Percentiles rank a stretch among this genome's conserved stretches.
phyloP scores from a whole-genome alignment of 30 jellyfish, hydroid and myxozoan species.

The Aurelia aurita region DNA sequence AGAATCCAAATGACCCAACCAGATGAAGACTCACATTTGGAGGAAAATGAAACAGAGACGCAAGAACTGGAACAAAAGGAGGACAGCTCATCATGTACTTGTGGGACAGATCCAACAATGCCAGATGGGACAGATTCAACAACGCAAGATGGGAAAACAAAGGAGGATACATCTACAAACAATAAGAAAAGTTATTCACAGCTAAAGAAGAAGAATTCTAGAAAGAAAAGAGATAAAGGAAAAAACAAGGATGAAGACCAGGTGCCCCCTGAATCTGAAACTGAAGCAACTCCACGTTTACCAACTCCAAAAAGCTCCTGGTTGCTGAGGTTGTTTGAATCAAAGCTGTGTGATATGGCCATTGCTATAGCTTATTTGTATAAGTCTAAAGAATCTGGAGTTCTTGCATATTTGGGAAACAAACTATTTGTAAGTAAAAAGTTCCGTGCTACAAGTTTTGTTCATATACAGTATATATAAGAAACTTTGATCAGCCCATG shows the following conservation, averaged over 20 bases:
- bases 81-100: slow-evolving; percentile 6
- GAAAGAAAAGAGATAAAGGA: slow-evolving; percentile 40
- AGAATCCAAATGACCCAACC: slow-evolving; percentile 38
- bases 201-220: slow-evolving; percentile 57
- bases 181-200: slow-evolving; percentile 52
- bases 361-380: slow-evolving; percentile 95
- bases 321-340: slow-evolving; percentile 94
- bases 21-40: background rate
- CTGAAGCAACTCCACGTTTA: slow-evolving; percentile 48
- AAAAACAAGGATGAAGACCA: slow-evolving; percentile 58
- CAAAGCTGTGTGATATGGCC: slow-evolving; percentile 95
- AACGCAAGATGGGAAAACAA: background rate
- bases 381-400: slow-evolving; percentile 95
- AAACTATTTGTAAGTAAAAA: slow-evolving; percentile 87
- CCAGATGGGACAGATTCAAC: background rate
- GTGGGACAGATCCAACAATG: slow-evolving; percentile 27
- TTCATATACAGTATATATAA: too few relatives aligned
- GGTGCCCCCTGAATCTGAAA: slow-evolving; percentile 13
- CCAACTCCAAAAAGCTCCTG: slow-evolving; percentile 96
- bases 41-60: background rate
- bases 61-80: background rate
- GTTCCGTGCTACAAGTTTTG: too few relatives aligned
- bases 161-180: background rate
- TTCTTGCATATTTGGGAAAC: slow-evolving; percentile 96
- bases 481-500: too few relatives aligned